Percentiles rank a stretch among this genome's conserved stretches.
Evolutionary conservation across 2,113 vertebrate genomes (phyloP).

Genomic region (Ceyx melanurus): DNA sequence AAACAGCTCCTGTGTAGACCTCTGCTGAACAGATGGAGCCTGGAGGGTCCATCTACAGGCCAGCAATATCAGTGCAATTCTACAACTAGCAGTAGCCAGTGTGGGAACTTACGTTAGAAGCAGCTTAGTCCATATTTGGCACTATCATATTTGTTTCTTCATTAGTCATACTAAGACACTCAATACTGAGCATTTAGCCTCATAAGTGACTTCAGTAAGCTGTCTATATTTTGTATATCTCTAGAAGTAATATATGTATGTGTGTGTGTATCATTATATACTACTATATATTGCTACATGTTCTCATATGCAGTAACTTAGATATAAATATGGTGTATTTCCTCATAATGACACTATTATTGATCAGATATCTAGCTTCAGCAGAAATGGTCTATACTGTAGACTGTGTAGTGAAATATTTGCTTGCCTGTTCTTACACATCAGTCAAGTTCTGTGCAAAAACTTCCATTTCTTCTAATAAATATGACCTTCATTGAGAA

Average conservation of each 20-base stretch:
- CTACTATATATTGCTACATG: not conserved
- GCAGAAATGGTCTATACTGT: not conserved
- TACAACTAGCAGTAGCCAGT: not conserved
- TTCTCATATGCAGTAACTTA: not conserved
- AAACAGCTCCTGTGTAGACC: not conserved
- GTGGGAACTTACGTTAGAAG: not conserved
- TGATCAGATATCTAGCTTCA: not conserved
- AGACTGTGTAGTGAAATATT: not conserved
- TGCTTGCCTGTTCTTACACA: not conserved
- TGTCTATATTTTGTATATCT: not conserved
- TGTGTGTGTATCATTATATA: not conserved
- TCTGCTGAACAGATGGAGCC: not conserved
- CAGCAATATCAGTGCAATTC: not conserved
- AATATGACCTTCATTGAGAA: not conserved
- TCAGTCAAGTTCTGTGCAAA: not conserved
- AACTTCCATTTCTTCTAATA: not conserved
- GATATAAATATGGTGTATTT: not conserved
- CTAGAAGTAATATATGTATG: not conserved
- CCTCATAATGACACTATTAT: not conserved
- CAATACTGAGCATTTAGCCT: not conserved
- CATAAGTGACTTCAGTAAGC: not conserved
- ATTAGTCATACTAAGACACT: not conserved
- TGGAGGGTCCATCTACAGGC: not conserved
- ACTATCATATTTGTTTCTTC: not conserved
- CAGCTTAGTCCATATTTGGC: not conserved